phyloP scores from a whole-genome alignment of 2,888 invertebrate species.

The Smittia sp. region DNA sequence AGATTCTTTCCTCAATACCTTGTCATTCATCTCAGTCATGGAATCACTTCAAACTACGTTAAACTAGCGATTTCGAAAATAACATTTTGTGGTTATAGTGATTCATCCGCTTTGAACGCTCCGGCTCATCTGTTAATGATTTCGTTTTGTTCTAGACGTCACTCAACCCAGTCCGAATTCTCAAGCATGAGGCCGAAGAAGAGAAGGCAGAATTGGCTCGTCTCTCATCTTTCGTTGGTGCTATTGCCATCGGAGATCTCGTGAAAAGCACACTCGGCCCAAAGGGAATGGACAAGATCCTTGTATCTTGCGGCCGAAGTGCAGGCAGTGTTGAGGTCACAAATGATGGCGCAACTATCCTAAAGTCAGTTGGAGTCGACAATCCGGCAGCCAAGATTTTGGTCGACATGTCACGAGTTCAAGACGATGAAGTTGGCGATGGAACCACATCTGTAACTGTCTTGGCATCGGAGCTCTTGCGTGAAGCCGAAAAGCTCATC shows the following conservation, averaged over 20 bases:
- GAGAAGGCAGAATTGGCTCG: constrained; percentile 97
- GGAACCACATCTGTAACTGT: constrained; percentile 99
- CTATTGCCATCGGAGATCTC: constrained; percentile 97
- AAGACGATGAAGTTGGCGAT: constrained; percentile 99
- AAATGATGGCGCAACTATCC: constrained; percentile 98
- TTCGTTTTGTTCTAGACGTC: constrained; percentile 63
- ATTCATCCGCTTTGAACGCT: not conserved
- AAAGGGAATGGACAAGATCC: constrained; percentile 96
- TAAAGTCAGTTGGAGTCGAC: constrained; percentile 94
- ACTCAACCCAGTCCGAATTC: constrained; percentile 88
- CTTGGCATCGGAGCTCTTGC: constrained; percentile 84
- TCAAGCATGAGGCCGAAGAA: constrained; percentile 95
- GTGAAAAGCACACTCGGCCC: constrained; percentile 98
- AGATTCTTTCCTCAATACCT: not conserved
- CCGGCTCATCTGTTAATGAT: not conserved
- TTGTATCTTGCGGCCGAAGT: constrained; percentile 76
- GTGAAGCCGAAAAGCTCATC: constrained; percentile 92
- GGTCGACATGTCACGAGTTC: constrained; percentile 97
- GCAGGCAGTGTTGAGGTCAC: constrained; percentile 90
- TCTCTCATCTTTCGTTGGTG: constrained; percentile 96
- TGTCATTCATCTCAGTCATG: not conserved
- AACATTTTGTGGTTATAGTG: constrained; percentile 20
- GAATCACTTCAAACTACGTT: not conserved
- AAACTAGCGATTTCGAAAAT: not conserved
- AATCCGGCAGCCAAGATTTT: constrained; percentile 99